Conservation (phyloP, 1,140 invertebrate genomes). For the Lepidostoma basale region DNA sequence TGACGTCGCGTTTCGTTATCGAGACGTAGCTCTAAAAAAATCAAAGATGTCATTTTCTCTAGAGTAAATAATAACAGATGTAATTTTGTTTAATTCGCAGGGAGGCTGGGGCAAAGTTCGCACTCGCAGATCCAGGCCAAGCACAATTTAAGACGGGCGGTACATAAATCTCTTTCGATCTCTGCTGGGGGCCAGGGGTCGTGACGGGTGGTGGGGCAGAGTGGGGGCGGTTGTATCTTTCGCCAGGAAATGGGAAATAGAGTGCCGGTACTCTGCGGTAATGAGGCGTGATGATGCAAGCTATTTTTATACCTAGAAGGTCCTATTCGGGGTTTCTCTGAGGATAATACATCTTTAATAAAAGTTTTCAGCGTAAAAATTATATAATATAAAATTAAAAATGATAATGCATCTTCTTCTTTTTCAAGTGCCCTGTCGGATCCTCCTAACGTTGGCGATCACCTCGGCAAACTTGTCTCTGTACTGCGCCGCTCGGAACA, state of each 20-base stretch:
- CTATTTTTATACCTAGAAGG: background rate
- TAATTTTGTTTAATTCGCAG: too few species aligned
- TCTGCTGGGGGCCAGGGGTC: background rate
- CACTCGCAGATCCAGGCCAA: too few species aligned
- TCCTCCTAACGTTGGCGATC: background rate
- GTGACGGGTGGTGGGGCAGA: constrained; percentile 6
- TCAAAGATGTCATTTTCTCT: too few species aligned
- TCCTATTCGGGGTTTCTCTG: background rate
- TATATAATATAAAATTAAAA: background rate
- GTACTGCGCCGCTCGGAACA: too few species aligned
- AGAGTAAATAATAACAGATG: too few species aligned
- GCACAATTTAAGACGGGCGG: background rate
- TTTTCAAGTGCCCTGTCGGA: background rate
- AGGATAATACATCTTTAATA: background rate
- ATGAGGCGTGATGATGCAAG: constrained; percentile 17
- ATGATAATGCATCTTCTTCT: background rate
- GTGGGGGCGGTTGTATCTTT: constrained; percentile 2
- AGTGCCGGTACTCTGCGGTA: constrained; percentile 16
- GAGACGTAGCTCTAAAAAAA: too few species aligned
- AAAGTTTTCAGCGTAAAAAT: background rate
- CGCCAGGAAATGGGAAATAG: constrained; percentile 31
- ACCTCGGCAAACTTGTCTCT: too few species aligned
- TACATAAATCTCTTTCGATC: background rate
- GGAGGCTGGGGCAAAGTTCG: too few species aligned
- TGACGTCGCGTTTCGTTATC: too few species aligned